Base-by-base conservation (phyloP, 2,888 invertebrate genomes). In the Arge pagana region DNA sequence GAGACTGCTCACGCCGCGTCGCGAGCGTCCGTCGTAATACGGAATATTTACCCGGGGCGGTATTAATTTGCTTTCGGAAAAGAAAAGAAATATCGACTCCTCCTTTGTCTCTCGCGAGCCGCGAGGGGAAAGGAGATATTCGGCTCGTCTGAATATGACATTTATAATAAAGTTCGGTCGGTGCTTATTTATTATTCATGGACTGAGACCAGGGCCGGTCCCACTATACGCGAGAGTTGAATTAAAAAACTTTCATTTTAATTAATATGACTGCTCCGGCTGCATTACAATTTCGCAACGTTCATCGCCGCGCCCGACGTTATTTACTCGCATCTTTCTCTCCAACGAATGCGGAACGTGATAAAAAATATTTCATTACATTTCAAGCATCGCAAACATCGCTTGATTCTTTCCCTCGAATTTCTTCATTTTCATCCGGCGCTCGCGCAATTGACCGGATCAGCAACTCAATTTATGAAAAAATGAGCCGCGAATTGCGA, bases 161-260 rank as follows among this genome's bases (percentile, higher is more conserved):
- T 64, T 65, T 64, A 62, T 58, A 66, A 64, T 61, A 60, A 64
- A 64, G 60, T 65, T 64, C 60, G 62, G 45, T 39, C 53, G 49
- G 35, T 56, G 56, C 48, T 57, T 64, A 60, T 65, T 65, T 64
- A 64, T 64, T 64, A 64, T 64, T 64, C 64, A 64, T 64, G 64
- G 49, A 49, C 41, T 15, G 52, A 52, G 52, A 48, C 39, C 35
- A 31, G 26, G 30, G 26, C 36, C 36, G 54, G 18, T 31, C 24
- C 31, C 4, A 40, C 53, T 55, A 58, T 57, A 56, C 52, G 43
- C 50, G 53, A 52, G 55, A 53, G 49, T 55, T 58, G 62, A 64
- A 65, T 64, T 64, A 65, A 64, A 64, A 64, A 64, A 64, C 57
- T 65, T 64, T 64, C 56, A 52, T 59, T 54, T 60, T 64, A 65